Evolutionary conservation across 1,140 invertebrate species (phyloP).

Genomic region (Lasioglossum baleicum): DNA sequence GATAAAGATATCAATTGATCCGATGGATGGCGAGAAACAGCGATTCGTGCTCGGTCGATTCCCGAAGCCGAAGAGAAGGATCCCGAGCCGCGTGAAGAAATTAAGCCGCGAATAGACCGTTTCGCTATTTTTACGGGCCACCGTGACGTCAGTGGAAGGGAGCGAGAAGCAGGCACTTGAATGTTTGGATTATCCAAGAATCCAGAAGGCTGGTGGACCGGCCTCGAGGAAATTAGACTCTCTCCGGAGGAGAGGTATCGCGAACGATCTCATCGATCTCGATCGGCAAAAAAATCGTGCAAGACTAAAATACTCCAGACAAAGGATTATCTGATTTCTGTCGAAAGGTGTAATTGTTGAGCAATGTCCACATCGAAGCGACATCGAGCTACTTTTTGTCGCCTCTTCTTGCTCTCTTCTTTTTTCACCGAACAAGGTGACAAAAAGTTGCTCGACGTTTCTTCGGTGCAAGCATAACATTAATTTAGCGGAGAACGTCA

Average conservation of each 20-base stretch:
- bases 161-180: slow-evolving; percentile 19
- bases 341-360: too few relatives aligned
- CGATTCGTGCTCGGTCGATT: background rate
- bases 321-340: too few relatives aligned
- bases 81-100: slow-evolving; percentile 49
- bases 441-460: too few relatives aligned
- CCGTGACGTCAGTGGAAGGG: slow-evolving; percentile 42
- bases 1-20: too few relatives aligned
- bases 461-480: too few relatives aligned
- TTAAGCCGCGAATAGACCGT: slow-evolving; percentile 52
- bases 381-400: too few relatives aligned
- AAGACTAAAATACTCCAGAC: too few relatives aligned
- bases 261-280: background rate
- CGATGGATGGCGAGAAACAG: background rate
- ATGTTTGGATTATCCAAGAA: slow-evolving; percentile 38
- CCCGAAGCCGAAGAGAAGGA: background rate
- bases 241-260: background rate
- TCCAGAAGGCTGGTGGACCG: slow-evolving; percentile 20
- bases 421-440: too few relatives aligned
- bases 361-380: too few relatives aligned
- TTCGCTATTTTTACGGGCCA: slow-evolving; percentile 60
- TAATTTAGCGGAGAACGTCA: too few relatives aligned
- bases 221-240: slow-evolving; percentile 26
- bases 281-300: background rate
- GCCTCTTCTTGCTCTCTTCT: too few relatives aligned